Evolutionary conservation across 2,888 invertebrate genomes (phyloP), one percentile per base, ranked within the genome.

Genomic region (Nezara viridula): DNA sequence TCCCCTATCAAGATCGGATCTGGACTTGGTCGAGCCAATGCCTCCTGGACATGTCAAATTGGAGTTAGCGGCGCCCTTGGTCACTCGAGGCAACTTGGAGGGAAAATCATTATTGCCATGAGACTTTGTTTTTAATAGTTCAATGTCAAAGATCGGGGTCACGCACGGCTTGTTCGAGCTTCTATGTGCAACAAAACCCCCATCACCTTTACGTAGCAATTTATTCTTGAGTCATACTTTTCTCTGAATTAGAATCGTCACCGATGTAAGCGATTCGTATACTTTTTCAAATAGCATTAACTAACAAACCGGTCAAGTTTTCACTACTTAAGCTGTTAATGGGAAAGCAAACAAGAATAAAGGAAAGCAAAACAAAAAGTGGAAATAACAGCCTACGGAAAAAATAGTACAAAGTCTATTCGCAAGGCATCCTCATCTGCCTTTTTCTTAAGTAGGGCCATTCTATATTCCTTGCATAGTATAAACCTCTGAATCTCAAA

Each of bases 61-160:
- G 40, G 77, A 77, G 40, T 77, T 44, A 77, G 44, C 21, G 44
- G 40, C n/a, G 77, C 37, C 77, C 77, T 40, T 77, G 77, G 40
- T 44, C 77, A 44, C 24, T 40, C 77, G 44, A 77, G 40, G 77
- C 40, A 5, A 27, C 60, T 60, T 60, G 14, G 27, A n/a, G 27
- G 12, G 12, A 0, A 60, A 60, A 27, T 27, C 27, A 60, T 60
- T 60, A 60, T 60, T 27, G 60, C 14, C 27, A 60, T 60, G 60
- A 60, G 60, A 27, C 60, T 60, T 27, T 16, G 60, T 60, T 27
- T 60, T 21, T 60, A 60, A 60, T 60, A 60, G 60, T 60, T 14
- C 60, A 60, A 60, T 60, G 27, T 60, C 60, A 16, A 27, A 27
- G 60, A 60, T 60, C 16, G 27, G 27, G 27, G 60, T 27, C 60